phyloP scores from a whole-genome alignment of 1,140 invertebrate species.

The Halotydeus destructor region DNA sequence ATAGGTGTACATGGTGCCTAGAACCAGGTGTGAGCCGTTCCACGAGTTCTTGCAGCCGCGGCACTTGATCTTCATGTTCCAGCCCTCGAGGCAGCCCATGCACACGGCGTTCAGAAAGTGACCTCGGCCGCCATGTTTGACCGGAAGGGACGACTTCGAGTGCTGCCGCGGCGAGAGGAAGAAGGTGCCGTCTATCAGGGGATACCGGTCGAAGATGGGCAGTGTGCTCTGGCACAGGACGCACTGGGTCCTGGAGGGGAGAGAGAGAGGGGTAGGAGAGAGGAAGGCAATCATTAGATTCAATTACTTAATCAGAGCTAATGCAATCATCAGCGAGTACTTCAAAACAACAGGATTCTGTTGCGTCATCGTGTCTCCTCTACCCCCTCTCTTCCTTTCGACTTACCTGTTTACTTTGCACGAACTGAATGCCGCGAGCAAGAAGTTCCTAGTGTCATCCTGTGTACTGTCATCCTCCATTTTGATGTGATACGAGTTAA shows the following conservation, averaged over 20 bases:
- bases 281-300: not conserved
- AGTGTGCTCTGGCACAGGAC: conserved; percentile 69
- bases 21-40: conserved; percentile 73
- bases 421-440: conserved; percentile 65
- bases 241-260: conserved; percentile 39
- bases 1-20: conserved; percentile 93
- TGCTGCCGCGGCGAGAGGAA: conserved; percentile 81
- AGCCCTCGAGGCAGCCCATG: conserved; percentile 67
- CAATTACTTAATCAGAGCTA: too few species aligned
- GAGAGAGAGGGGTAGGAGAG: not conserved
- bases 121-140: conserved; percentile 44
- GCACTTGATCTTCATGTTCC: conserved; percentile 45
- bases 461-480: conserved; percentile 94
- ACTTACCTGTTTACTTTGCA: conserved; percentile 36
- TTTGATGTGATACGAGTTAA: conserved; percentile 97
- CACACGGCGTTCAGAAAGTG: conserved; percentile 82
- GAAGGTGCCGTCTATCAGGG: conserved; percentile 87
- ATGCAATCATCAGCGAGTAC: too few species aligned
- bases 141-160: conserved; percentile 57
- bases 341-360: too few species aligned
- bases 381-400: too few species aligned
- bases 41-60: conserved; percentile 60
- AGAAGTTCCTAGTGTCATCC: conserved; percentile 82
- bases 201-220: conserved; percentile 86
- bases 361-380: too few species aligned